Evolutionary conservation across 2,797 vertebrate genomes (phyloP), one percentile per base, ranked within the genome.

Genomic region (Fundulus diaphanus): DNA sequence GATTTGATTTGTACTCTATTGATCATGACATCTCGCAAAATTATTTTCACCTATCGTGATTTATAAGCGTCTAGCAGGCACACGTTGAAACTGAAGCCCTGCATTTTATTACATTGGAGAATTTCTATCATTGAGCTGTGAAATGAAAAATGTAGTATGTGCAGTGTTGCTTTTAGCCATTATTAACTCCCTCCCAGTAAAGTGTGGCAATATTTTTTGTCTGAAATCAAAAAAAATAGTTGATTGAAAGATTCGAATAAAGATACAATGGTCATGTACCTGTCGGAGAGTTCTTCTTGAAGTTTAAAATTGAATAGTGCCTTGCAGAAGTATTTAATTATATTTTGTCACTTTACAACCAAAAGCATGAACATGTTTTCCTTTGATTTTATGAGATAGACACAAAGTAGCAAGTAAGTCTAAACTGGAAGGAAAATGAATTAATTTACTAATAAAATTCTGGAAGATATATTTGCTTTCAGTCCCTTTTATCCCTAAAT

Each of bases 1-100:
- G 86, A 89, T 93, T 85, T 89, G 85, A 93, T 93, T 91, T 91
- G 90, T 82, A 85, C 87, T 79, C 82, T 72, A 92, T 93, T 78
- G 90, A 92, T 91, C 88, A 82, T 40, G 65, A 63, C 78, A 77
- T 78, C 82, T 83, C 29, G 11, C 70, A 63, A 86, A 83, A 88
- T 92, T 88, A 88, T 92, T 91, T 92, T 89, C 83, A 78, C 89
- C 82, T 68, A 37, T 74, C 31, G n/a, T 92, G 89, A 92, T 94
- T 93, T 87, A 85, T 88, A 82, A 87, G 75, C 80, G 83, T 77
- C 67, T 81, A 73, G 79, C 16, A 2, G 70, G 57, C 66, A 49
- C 78, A 78, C 72, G 78, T 75, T 79, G 78, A 81, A 82, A 73
- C 35, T 73, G 69, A 40, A 66, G 73, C 73, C 57, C 81, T 76